Evolutionary conservation across 2,888 invertebrate genomes (phyloP).

Genomic region (Halocaridina rubra): DNA sequence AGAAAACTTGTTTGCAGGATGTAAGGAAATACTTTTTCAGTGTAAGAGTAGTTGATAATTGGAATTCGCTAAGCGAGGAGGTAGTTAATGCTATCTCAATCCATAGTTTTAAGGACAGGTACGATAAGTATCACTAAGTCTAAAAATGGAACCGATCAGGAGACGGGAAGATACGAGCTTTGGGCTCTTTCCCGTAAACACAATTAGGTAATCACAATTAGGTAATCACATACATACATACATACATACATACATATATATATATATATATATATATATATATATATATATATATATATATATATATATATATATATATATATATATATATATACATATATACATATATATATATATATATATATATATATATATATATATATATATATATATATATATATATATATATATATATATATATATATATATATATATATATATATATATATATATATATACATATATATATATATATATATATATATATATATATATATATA

Average conservation of each 20-base stretch:
- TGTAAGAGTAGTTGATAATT: too few species aligned
- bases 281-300: not conserved
- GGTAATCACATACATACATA: too few species aligned
- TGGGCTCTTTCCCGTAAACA: too few species aligned
- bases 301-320: not conserved
- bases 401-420: slow-evolving; percentile 8
- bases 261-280: slow-evolving; percentile 8
- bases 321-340: slow-evolving; percentile 1
- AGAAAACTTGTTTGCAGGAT: too few species aligned
- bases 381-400: not conserved
- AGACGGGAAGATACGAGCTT: too few species aligned
- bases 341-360: not conserved
- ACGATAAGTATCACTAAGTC: too few species aligned
- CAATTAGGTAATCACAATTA: too few species aligned
- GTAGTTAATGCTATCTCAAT: too few species aligned
- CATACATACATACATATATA: not conserved
- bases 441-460: not conserved
- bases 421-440: not conserved
- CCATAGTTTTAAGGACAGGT: too few species aligned
- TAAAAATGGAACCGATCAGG: too few species aligned
- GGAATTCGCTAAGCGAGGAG: too few species aligned
- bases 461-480: slow-evolving; percentile 1
- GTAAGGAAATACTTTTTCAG: too few species aligned
- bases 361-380: not conserved
- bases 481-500: not conserved